Evolutionary conservation across 1,140 invertebrate species (phyloP), one percentile per base, ranked within the genome.

Genomic region (Camponotus floridanus): DNA sequence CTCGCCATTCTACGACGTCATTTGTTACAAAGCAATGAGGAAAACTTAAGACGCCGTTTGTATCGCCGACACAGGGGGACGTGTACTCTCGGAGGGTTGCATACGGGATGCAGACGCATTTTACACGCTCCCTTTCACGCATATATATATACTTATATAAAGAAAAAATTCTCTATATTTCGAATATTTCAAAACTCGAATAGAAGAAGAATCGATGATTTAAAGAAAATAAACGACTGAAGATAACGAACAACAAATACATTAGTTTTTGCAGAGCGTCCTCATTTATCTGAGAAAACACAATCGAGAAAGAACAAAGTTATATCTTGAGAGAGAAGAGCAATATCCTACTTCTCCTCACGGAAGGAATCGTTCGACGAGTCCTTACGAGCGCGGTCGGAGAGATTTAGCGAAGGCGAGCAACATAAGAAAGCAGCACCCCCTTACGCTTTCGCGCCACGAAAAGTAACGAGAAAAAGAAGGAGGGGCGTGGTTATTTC

Each of bases 11-110:
- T 51, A 61, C 80, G 48, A 76, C 51, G 70, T 59, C 51, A 76
- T 85, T 85, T 78, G 62, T 85, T 85, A 85, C 73, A 45, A 39
- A 13, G 61, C 59, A 85, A 85, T 83, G 79, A 83, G 79, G 68
- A 74, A 51, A 51, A 81, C 79, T 39, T 61, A 73, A 73, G 67
- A 26, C 67, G 39, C 51, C 39, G 79, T 73, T 81, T 55, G 67
- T 59, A 81, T 73, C 51, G 39, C 13, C 39, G 51, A 42, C 45
- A 42, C 6, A 48, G 39, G 55, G 48, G 39, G 62, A 42, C 42
- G 33, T 64, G 62, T 26, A 26, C 31, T 31, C 26, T 65, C 76
- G n/a, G 21, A 39, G 9, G 13, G 13, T 6, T 36, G 45, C 45
- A 36, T 36, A 9, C 65, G 13, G 15, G 7, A 15, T 31, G 45